A percentile compares a stretch with the other conserved stretches of the same genome.
Evolutionary conservation across 1,140 invertebrate genomes (phyloP).

Genomic region (Aphaenogaster floridana): DNA sequence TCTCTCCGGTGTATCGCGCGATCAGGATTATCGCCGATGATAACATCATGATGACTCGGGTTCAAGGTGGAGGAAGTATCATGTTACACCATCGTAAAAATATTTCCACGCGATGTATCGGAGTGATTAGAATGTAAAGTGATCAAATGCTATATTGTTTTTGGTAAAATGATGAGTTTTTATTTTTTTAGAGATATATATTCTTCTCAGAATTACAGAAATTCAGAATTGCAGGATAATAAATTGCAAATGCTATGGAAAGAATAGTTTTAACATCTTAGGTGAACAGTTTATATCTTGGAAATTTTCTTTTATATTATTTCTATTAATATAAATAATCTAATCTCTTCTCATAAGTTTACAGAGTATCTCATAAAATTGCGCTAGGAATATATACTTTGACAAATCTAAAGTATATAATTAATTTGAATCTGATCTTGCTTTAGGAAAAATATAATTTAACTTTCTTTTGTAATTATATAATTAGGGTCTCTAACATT

Average conservation of each 20-base stretch:
- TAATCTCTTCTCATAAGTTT: too few species aligned
- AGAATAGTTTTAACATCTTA: neutral
- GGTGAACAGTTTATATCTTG: neutral
- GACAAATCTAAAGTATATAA: neutral
- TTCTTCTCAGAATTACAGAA: neutral
- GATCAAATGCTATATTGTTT: neutral
- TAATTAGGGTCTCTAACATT: neutral
- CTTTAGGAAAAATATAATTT: neutral
- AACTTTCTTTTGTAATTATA: neutral
- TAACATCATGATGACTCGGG: constrained; percentile 44
- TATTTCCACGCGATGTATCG: neutral
- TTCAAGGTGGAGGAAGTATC: constrained; percentile 31
- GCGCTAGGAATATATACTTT: neutral
- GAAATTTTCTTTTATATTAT: neutral
- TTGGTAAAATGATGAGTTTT: neutral
- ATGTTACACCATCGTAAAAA: constrained; percentile 35
- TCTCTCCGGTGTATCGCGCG: constrained; percentile 26
- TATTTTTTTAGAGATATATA: neutral
- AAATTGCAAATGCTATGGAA: neutral
- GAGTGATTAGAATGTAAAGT: neutral
- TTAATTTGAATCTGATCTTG: neutral
- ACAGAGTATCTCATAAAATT: neutral
- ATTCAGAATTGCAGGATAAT: neutral
- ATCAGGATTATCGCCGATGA: constrained; percentile 42
- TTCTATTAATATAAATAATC: neutral